A percentile compares a stretch with the other conserved stretches of the same genome.
Conservation (phyloP, 2,888 invertebrate species). For the Elmis aenea region DNA sequence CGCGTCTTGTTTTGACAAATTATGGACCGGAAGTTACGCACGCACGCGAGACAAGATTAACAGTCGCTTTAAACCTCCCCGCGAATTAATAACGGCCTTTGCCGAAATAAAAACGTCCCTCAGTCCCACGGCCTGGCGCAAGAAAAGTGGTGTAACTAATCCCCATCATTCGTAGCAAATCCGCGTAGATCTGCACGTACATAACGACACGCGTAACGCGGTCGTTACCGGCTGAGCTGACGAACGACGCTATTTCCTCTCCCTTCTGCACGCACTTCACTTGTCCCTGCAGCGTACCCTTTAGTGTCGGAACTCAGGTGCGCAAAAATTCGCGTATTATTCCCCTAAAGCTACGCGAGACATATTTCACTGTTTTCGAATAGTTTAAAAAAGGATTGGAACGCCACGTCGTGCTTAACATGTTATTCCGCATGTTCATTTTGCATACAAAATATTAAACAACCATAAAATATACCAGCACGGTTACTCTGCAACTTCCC, state of each 20-base stretch:
- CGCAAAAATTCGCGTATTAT: conserved; percentile 20
- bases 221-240: conserved; percentile 34
- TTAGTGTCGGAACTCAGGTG: conserved; percentile 19
- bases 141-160: conserved; percentile 31
- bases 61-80: no score
- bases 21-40: background rate
- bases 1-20: conserved; percentile 14
- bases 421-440: no score
- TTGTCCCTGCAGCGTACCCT: no score
- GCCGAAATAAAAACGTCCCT: no score
- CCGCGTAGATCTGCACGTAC: conserved; percentile 31
- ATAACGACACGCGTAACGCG: conserved; percentile 35
- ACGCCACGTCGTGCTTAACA: no score
- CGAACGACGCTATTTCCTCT: conserved; percentile 34
- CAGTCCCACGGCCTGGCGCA: no score
- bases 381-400: conserved; percentile 16
- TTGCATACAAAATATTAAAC: no score
- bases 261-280: conserved; percentile 22
- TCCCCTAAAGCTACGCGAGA: conserved; percentile 14
- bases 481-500: no score
- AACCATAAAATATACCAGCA: no score
- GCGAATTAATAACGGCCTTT: no score
- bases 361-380: conserved; percentile 18
- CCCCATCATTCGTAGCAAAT: conserved; percentile 30
- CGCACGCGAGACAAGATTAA: no score